Evolutionary conservation across 2,113 vertebrate species (phyloP).

Genomic region (Plestiodon gilberti): DNA sequence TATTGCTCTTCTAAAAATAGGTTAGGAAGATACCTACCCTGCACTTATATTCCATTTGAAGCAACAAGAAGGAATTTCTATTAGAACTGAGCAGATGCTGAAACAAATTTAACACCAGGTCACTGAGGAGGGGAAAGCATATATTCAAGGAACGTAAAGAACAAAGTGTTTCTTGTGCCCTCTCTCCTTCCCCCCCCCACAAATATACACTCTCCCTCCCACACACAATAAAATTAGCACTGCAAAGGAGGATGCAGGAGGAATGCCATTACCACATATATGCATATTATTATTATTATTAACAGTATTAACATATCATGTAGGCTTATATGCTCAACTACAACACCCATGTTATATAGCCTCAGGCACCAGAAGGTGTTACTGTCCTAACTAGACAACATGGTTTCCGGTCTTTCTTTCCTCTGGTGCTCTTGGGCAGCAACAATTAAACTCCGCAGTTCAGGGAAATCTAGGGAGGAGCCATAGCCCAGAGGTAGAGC

Average conservation of each 20-base stretch:
- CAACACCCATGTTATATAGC: background rate
- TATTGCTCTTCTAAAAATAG: background rate
- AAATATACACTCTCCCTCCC: background rate
- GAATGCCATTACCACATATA: background rate
- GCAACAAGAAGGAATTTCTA: background rate
- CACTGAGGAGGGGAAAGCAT: background rate
- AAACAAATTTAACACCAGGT: background rate
- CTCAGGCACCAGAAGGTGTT: background rate
- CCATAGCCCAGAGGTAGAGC: too few species aligned
- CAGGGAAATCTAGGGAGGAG: too few species aligned
- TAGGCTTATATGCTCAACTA: background rate
- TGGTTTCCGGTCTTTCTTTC: background rate
- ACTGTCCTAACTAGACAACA: background rate
- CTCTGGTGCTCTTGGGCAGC: background rate
- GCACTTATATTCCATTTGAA: background rate
- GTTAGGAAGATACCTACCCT: background rate
- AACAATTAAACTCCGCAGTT: too few species aligned
- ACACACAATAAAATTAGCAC: background rate
- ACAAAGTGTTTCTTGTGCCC: background rate
- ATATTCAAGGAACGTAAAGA: too few species aligned
- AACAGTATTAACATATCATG: too few species aligned
- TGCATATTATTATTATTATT: too few species aligned
- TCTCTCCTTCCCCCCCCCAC: background rate
- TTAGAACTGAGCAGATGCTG: background rate
- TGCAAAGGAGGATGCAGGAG: background rate